Base-by-base conservation (phyloP, 2,113 vertebrate genomes). In the Vidua chalybeata region DNA sequence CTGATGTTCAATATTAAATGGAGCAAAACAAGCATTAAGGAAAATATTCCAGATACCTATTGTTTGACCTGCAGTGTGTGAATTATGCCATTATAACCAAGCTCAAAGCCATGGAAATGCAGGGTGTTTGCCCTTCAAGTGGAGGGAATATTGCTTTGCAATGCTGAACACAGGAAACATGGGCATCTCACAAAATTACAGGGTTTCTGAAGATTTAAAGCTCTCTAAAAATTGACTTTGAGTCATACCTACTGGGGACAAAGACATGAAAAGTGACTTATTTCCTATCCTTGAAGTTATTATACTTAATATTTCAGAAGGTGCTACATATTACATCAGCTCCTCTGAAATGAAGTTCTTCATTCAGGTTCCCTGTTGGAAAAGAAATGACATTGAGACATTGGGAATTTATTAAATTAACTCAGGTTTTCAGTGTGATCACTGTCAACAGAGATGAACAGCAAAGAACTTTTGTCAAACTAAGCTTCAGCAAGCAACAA, bases 361-460 rank as follows among this genome's bases (percentile, higher is more conserved):
- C 41, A 37, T 45, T 90, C 71, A 87, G 30, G 37, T 61, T 94
- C 73, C 73, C 77, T 73, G 7, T 90, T 71, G 89, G 84, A 95
- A 94, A 86, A 78, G 19, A 94, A 96, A 87, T 63, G 74, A 67
- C 37, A 82, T 41, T 75, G 94, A 92, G 82, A 84, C 63, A 62
- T 30, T 91, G 84, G 71, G 63, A 96, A 92, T 92, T 93, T 89
- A 71, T 31, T 67, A 97, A 94, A 94, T 96, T 93, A 93, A 56
- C 51, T 93, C 52, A 24, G 30, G 43, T 96, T 97, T 97, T 95
- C 75, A 72, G 30, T 78, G 55, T 71, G 64, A 94, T 75, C 58
- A 64, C 78, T 28, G 3, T 16, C 58, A 88, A 58, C 84, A 95
- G 80, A 68, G 69, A 67, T 22, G 71, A 77, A 13, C 83, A 90